Base-by-base conservation (phyloP, 2,113 vertebrate species). In the Melospiza georgiana region DNA sequence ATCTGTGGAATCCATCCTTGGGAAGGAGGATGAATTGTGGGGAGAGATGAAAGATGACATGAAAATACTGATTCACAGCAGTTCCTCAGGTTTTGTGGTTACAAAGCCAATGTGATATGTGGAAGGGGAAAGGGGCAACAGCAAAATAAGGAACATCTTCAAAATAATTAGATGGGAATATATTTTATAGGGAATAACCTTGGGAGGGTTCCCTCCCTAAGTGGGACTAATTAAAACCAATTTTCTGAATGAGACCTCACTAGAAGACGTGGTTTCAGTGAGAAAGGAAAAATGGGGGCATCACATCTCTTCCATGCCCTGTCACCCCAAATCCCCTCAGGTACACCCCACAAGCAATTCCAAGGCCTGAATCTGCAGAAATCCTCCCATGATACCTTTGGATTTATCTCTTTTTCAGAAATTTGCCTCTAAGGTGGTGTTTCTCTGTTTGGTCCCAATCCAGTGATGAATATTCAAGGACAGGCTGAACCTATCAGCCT, bases 71-170 rank as follows among this genome's bases (percentile, higher is more conserved):
- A 92, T 74, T 6, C 33, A 8, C 39, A 49, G 41, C 72, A 68
- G 63, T 5, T 65, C 58, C 61, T n/a, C 2, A 1, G 33, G 51
- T 21, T 89, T 68, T 37, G 22, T 10, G 69, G 83, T 31, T 41
- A 46, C 41, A 39, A 71, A 71, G 22, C 25, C 66, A 33, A 18
- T 0, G 5, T 2, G 10, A 15, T 3, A 0, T 0, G 7, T 7
- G 49, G 49, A 41, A 46, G 15, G 10, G 24, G 37, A 58, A 62
- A 24, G 9, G 46, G 12, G 18, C 2, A 6, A 35, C 31, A 37
- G 49, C 5, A 17, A 68, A 81, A 31, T 10, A 28, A 59, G 19
- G 49, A 68, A 22, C 30, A 30, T 1, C 30, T 61, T 49, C 4
- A 35, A 73, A 57, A 69, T n/a, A 52, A 15, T 17, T 3, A 25